phyloP scores from a whole-genome alignment of 2,797 vertebrate species.

The Prionace glauca region DNA sequence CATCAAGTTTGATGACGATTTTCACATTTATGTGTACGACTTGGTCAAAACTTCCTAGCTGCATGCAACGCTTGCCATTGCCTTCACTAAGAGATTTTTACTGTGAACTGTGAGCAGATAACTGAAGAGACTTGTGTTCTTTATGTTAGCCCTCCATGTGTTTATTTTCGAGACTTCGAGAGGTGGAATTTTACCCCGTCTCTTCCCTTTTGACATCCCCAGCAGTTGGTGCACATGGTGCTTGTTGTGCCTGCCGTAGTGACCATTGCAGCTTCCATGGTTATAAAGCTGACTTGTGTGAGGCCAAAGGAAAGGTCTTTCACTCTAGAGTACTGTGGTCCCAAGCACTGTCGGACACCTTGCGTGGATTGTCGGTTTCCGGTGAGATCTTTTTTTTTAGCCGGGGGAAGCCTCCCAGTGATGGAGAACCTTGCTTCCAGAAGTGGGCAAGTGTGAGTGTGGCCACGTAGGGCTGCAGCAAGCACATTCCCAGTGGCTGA shows the following conservation, averaged over 20 bases:
- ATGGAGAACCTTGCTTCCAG: not conserved
- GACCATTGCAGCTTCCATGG: not conserved
- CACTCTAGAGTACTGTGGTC: not conserved
- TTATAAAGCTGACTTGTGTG: not conserved
- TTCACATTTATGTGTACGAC: slow-evolving; percentile 74
- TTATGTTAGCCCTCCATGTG: slow-evolving; percentile 35
- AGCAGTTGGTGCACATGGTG: not conserved
- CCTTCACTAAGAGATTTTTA: slow-evolving; percentile 37
- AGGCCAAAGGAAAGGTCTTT: slow-evolving; percentile 7
- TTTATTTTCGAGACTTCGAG: slow-evolving; percentile 17
- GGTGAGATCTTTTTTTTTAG: not conserved
- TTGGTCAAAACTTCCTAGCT: slow-evolving; percentile 70
- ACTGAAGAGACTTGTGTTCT: slow-evolving; percentile 36
- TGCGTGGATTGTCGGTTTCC: not conserved
- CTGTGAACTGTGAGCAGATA: slow-evolving; percentile 36
- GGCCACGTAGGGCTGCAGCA: not conserved
- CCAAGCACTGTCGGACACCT: not conserved
- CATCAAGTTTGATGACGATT: slow-evolving; percentile 75
- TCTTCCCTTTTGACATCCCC: not conserved
- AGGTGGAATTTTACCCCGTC: not conserved
- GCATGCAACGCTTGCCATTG: slow-evolving; percentile 35
- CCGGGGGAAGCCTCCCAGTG: not conserved
- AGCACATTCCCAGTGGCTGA: not conserved
- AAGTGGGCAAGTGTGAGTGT: not conserved
- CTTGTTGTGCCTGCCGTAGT: not conserved